These are phyloP conservation scores for Oryzias sinensis DNA, from an alignment of 2,797 vertebrate species.

Conservation along the genomic window DNA sequence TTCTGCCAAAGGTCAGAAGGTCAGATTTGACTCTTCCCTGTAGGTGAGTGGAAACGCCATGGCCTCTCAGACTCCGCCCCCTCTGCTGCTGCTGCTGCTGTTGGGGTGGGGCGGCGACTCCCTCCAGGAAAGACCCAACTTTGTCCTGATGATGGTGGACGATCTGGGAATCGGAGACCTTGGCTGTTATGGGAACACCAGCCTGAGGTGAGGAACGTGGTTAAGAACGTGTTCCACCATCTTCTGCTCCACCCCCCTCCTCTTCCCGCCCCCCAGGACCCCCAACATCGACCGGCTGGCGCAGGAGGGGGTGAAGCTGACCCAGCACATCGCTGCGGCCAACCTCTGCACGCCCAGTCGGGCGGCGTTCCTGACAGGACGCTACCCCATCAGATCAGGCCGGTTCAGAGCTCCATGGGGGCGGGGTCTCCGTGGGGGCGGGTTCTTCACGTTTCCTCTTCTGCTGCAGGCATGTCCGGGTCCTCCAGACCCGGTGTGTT, in stretches of 20 bases:
- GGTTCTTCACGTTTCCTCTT: neutral
- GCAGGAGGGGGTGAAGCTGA: constrained; percentile 82
- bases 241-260: neutral
- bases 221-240: no score
- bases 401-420: neutral
- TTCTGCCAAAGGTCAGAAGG: no score
- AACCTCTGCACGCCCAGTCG: constrained; percentile 87
- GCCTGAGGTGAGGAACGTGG: constrained; percentile 78
- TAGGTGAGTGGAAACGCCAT: no score
- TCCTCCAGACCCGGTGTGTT: constrained; percentile 68
- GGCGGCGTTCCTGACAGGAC: constrained; percentile 87
- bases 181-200: constrained; percentile 90
- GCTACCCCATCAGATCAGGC: constrained; percentile 87
- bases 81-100: constrained; percentile 42
- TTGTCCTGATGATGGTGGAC: constrained; percentile 88
- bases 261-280: constrained; percentile 74
- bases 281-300: constrained; percentile 85
- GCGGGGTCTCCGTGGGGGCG: constrained; percentile 34
- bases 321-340: constrained; percentile 85
- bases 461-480: constrained; percentile 64
- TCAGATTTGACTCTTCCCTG: no score
- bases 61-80: constrained; percentile 17
- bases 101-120: neutral
- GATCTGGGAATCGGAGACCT: constrained; percentile 92
- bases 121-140: constrained; percentile 69